Base-by-base conservation (phyloP, 2,888 invertebrate genomes). In the Odontocerum albicorne region DNA sequence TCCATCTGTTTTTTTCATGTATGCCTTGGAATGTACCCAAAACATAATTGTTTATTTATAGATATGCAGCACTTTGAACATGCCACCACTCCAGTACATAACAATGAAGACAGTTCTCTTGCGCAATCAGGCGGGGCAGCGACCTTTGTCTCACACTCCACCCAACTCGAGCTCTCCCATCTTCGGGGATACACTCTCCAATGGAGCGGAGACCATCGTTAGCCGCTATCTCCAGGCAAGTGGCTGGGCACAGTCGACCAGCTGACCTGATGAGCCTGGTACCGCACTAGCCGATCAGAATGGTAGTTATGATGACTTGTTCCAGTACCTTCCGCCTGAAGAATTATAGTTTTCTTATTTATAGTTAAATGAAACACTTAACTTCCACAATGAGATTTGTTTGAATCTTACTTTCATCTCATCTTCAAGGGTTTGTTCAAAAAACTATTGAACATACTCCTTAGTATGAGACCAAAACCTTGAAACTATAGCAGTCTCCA, bases 41-140 rank as follows among this genome's bases (percentile, higher is more conserved):
- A n/a, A n/a, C n/a, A n/a, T n/a, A n/a, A n/a, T n/a, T n/a, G 15
- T 39, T 27, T 22, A 3, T n/a, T 73, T 77, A 64, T 77, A 89
- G 86, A 72, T 92, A 61, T 92, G 92, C 72, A 77, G 82, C 49
- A 75, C 85, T 55, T 80, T 94, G 67, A 88, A 90, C 68, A 77
- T 95, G 68, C 86, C 89, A 64, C 91, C 94, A 61, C 86, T 91
- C 55, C 91, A 90, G 71, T 96, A 94, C 77, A 84, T 92, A 64
- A 91, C 92, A 2, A 80, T 94, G 71, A 96, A 96, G 74, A 88
- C 93, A 10, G 83, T 92, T 64, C 81, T 94, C 60, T 80, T 96
- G 54, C 84, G 88, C 68, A 87, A 86, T 59, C 72, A 77, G 63
- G 63, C 68, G 4, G 63, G 68, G 2, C 66, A 69, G 36, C 72